Percentiles rank a stretch among this genome's conserved stretches.
These are phyloP conservation scores for Bolinopsis microptera DNA, from an alignment of 37 sponge, comb jelly and placozoan genomes.

Conservation along the genomic window DNA sequence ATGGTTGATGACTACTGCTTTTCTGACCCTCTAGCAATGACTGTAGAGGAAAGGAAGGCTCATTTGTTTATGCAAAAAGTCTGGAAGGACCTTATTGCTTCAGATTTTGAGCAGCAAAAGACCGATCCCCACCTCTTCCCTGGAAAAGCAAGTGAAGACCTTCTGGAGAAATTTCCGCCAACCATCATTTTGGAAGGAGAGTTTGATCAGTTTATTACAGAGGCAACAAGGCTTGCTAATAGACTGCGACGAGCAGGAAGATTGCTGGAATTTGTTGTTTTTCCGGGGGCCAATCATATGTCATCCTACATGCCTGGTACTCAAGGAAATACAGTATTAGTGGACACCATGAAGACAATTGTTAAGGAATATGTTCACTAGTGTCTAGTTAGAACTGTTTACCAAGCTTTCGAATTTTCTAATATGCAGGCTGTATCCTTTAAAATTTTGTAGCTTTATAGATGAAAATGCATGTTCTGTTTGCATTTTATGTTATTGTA, in stretches of 20 bases:
- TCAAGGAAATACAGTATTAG: no score
- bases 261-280: background rate
- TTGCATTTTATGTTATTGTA: no score
- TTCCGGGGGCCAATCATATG: background rate
- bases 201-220: background rate
- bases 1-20: constrained; percentile 21
- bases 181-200: background rate
- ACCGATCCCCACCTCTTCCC: background rate
- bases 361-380: no score
- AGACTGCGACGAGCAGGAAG: background rate
- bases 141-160: constrained; percentile 2
- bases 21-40: background rate
- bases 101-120: constrained; percentile 4
- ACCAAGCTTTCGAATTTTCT: no score
- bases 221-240: background rate
- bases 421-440: no score
- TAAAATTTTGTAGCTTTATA: no score
- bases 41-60: background rate
- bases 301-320: background rate
- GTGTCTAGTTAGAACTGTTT: no score
- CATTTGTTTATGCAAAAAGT: background rate
- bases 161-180: background rate
- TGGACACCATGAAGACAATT: no score
- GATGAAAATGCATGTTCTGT: no score
- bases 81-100: background rate